Conservation (phyloP, 2,888 invertebrate species). For the Plusia festucae region DNA sequence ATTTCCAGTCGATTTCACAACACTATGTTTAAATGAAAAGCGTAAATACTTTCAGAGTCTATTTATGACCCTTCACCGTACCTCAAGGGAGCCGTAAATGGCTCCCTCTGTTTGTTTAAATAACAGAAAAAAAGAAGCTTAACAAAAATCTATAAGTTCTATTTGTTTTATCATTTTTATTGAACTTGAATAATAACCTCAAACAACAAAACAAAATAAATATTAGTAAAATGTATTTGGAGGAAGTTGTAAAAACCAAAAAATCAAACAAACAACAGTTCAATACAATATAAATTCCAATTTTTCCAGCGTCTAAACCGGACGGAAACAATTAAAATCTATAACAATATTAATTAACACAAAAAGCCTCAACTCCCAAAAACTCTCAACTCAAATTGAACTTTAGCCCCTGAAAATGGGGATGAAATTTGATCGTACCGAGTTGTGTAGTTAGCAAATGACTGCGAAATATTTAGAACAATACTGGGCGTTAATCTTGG, state of each 20-base stretch:
- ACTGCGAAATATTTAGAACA: constrained; percentile 38
- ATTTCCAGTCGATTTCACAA: too few relatives aligned
- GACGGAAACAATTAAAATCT: constrained; percentile 18
- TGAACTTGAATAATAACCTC: not conserved
- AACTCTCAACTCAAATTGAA: not conserved
- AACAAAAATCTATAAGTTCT: too few relatives aligned
- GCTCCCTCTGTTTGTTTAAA: too few relatives aligned
- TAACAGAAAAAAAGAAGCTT: too few relatives aligned
- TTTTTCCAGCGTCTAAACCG: constrained; percentile 1
- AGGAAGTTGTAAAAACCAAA: not conserved
- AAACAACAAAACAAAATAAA: constrained; percentile 30
- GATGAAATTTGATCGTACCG: constrained; percentile 8
- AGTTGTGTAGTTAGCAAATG: constrained; percentile 33
- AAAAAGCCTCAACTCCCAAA: not conserved
- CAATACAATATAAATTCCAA: constrained; percentile 4
- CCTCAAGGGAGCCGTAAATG: too few relatives aligned
- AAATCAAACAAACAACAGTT: constrained; percentile 5
- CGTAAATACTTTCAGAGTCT: too few relatives aligned
- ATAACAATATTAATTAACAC: not conserved
- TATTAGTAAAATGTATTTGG: not conserved
- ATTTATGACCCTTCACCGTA: too few relatives aligned
- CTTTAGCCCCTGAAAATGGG: not conserved
- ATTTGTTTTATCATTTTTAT: too few relatives aligned
- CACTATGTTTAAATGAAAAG: too few relatives aligned
- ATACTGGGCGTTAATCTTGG: constrained; percentile 57